Evolutionary conservation across 1,140 invertebrate genomes (phyloP).

Genomic region (Notospermus geniculatus): DNA sequence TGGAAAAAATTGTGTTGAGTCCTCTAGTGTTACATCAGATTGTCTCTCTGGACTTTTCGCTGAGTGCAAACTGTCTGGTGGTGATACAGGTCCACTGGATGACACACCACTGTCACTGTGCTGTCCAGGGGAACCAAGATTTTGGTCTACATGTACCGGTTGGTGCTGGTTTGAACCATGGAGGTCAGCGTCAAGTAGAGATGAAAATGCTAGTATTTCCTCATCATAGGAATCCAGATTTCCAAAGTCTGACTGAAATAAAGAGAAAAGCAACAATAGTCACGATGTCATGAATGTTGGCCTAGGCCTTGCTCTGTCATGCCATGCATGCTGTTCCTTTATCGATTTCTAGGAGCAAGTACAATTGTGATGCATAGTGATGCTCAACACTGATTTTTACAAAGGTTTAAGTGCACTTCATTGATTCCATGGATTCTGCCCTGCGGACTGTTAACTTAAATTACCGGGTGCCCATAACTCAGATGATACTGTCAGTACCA

Average conservation of each 20-base stretch:
- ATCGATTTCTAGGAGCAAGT: too few relatives aligned
- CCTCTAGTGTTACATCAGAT: not conserved
- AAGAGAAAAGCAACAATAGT: not conserved
- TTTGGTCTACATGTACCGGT: not conserved
- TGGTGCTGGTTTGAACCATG: constrained; percentile 1
- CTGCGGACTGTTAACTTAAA: too few relatives aligned
- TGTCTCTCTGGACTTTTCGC: not conserved
- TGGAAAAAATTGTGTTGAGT: not conserved
- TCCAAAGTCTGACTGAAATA: not conserved
- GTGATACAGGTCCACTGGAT: not conserved
- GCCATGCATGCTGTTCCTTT: too few relatives aligned
- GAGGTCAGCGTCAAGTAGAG: constrained; percentile 1
- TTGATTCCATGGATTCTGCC: too few relatives aligned
- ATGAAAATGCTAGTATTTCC: not conserved
- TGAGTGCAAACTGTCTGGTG: not conserved
- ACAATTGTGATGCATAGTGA: too few relatives aligned
- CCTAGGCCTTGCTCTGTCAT: too few relatives aligned
- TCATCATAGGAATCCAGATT: not conserved
- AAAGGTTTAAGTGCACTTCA: too few relatives aligned
- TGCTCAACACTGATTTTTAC: too few relatives aligned
- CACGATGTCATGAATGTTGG: too few relatives aligned
- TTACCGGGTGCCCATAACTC: not conserved
- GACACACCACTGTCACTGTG: constrained; percentile 16
- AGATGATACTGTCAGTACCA: too few relatives aligned
- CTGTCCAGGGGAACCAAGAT: not conserved